Base-by-base conservation (phyloP, 64 coral and sea anemone genomes). In the Montipora sp. region DNA sequence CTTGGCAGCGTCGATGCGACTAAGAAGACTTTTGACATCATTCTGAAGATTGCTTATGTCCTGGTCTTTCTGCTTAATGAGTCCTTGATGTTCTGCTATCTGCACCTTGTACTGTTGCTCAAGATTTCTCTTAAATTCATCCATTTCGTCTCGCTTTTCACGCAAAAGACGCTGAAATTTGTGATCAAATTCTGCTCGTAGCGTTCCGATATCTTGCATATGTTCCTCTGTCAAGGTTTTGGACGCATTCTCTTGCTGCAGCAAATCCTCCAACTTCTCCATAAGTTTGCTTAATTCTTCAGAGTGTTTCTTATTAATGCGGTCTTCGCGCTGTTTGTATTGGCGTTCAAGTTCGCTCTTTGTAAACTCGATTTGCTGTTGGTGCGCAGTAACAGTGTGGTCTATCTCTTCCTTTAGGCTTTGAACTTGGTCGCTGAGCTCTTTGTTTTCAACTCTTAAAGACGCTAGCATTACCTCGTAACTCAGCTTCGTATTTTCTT, bases 181-280 rank as follows among this genome's bases (percentile, higher is more conserved):
- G 22, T 78, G 89, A 22, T 92, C 95, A 84, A 98, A 93, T 68
- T 98, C 92, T 23, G 81, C 23, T 75, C 95, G 85, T 10, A 98
- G 65, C 12, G 77, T 68, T 51, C 86, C 91, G 22, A 98, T 91
- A 60, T 94, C 95, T 45, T 92, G 57, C 95, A 94, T 98, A 73
- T 98, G 95, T 7, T 91, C 91, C 60, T 98, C 84, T 13, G 92
- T 98, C 59, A 94, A 79, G 6, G 89, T 79, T 72, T 94, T 98
- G 6, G 95, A 98, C 19, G 81, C 89, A 59, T 98, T 98, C 61
- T 98, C 92, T 92, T 94, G 77, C 43, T 81, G 89, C 11, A 98
- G 61, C 77, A 98, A 75, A 14, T 79, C 80, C 87, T 98, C 92
- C 11, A 98, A 78, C 19, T 92, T 94, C 48, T 84, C 68, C 92